These are phyloP conservation scores for Panzeria rudis DNA, from an alignment of 2,888 invertebrate species.

Conservation along the genomic window DNA sequence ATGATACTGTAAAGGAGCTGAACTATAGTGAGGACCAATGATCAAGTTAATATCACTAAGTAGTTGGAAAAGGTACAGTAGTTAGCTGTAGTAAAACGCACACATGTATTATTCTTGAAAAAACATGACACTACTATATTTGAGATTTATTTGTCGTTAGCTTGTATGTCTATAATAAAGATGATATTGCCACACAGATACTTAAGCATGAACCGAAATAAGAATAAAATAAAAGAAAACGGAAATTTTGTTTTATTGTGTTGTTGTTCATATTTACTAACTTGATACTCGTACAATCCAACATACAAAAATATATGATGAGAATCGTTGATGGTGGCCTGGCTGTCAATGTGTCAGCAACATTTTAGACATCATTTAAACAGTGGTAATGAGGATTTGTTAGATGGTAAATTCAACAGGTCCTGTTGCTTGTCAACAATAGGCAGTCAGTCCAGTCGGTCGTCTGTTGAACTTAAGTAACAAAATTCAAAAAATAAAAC, in stretches of 20 bases:
- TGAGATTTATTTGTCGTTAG: conserved; percentile 61
- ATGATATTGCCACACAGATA: conserved; percentile 27
- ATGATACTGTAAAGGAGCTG: conserved; percentile 34
- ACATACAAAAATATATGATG: conserved; percentile 63
- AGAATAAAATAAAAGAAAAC: conserved; percentile 49
- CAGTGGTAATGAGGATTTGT: conserved; percentile 74
- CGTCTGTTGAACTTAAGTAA: conserved; percentile 11
- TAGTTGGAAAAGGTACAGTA: neutral
- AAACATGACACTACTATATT: conserved; percentile 34
- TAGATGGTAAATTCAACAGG: conserved; percentile 68
- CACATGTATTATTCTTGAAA: neutral
- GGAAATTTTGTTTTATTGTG: conserved; percentile 3
- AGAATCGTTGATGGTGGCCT: conserved; percentile 74
- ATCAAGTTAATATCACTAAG: conserved; percentile 3
- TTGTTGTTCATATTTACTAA: neutral
- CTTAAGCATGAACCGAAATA: neutral
- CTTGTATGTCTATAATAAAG: conserved; percentile 7
- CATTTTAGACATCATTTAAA: conserved; percentile 69
- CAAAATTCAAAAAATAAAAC: conserved; percentile 27
- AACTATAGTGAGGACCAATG: neutral
- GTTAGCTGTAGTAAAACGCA: conserved; percentile 12
- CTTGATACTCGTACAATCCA: neutral
- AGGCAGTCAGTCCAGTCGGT: conserved; percentile 17
- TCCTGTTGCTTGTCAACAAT: conserved; percentile 65
- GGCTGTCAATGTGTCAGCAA: conserved; percentile 75